phyloP scores from a whole-genome alignment of 2,113 vertebrate species.

The Grammomys surdaster region DNA sequence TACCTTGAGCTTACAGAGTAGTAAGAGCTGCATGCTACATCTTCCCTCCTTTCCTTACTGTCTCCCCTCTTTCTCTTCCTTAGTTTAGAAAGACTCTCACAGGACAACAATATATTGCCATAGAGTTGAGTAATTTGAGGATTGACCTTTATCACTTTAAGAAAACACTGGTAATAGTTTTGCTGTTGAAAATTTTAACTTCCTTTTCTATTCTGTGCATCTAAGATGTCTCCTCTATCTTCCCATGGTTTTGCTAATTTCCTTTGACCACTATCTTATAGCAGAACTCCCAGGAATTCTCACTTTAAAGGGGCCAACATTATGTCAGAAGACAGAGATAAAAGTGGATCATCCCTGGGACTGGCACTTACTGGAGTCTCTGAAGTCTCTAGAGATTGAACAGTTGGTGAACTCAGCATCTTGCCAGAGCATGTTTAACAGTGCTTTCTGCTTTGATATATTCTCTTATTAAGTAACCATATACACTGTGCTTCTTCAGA shows the following conservation, averaged over 20 bases:
- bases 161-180: conserved; percentile 41
- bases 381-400: conserved; percentile 2
- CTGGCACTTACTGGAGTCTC: not conserved
- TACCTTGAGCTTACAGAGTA: too few species aligned
- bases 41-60: not conserved
- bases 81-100: conserved; percentile 16
- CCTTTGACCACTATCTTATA: not conserved
- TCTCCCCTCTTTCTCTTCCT: not conserved
- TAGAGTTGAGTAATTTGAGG: not conserved
- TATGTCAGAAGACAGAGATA: not conserved
- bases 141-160: not conserved
- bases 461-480: conserved; percentile 7
- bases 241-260: not conserved
- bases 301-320: not conserved
- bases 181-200: not conserved
- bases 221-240: not conserved
- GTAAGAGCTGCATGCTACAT: too few species aligned
- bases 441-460: conserved; percentile 14
- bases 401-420: not conserved
- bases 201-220: conserved; percentile 15
- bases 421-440: conserved; percentile 39
- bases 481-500: conserved; percentile 7
- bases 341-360: not conserved
- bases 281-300: not conserved
- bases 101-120: not conserved